Percentiles rank a stretch among this genome's conserved stretches.
Conservation (phyloP, 37 sponge, comb jelly and placozoan species). For the Axinella damicornis region DNA sequence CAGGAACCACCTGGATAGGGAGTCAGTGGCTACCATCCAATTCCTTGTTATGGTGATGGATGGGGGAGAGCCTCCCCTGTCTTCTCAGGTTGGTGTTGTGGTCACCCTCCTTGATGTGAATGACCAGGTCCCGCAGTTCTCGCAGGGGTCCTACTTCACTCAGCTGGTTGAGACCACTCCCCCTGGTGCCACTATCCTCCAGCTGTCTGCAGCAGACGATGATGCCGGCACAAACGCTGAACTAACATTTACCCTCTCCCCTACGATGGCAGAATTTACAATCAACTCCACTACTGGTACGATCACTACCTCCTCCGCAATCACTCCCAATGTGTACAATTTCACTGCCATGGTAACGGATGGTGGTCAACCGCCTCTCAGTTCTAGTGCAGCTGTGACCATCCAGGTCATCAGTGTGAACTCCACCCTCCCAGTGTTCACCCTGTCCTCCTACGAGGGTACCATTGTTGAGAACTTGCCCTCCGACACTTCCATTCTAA, state of each 20-base stretch:
- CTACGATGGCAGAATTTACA: constrained; percentile 16
- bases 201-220: constrained; percentile 34
- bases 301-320: constrained; percentile 14
- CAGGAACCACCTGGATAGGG: constrained; percentile 14
- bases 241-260: constrained; percentile 40
- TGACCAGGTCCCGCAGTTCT: constrained; percentile 54
- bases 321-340: constrained; percentile 42
- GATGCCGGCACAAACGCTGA: constrained; percentile 60
- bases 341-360: constrained; percentile 69
- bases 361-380: constrained; percentile 60
- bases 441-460: constrained; percentile 30
- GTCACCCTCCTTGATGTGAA: constrained; percentile 51
- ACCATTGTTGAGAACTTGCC: constrained; percentile 42
- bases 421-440: constrained; percentile 59
- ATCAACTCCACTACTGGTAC: constrained; percentile 46
- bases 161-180: constrained; percentile 37
- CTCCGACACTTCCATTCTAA: constrained; percentile 12
- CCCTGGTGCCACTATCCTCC: constrained; percentile 10
- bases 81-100: constrained; percentile 27
- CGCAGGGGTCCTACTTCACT: constrained; percentile 4
- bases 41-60: constrained; percentile 58
- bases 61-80: constrained; percentile 4
- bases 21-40: not conserved
- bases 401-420: constrained; percentile 56
- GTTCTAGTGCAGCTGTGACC: constrained; percentile 23